These are phyloP conservation scores for Lasioglossum zephyrum DNA, from an alignment of 2,888 invertebrate species.

Conservation along the genomic window DNA sequence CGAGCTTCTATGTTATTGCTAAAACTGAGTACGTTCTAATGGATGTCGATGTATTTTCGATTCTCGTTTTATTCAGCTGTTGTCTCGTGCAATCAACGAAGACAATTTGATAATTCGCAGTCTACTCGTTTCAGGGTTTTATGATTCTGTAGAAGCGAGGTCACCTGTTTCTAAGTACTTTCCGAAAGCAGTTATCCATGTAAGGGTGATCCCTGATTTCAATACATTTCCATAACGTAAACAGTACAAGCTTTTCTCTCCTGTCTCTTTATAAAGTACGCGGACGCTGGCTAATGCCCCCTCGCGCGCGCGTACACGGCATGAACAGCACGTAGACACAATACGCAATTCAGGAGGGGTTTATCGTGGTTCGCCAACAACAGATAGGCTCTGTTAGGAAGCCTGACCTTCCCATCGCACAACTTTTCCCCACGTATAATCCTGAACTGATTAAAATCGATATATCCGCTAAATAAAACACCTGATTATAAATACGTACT, in stretches of 20 bases:
- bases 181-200: neutral
- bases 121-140: neutral
- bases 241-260: neutral
- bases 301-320: too few species aligned
- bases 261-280: too few species aligned
- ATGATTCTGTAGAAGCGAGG: too few species aligned
- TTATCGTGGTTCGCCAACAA: neutral
- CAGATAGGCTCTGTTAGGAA: neutral
- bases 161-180: neutral
- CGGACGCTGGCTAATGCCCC: neutral
- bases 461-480: neutral
- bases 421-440: neutral
- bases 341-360: neutral
- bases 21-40: too few species aligned
- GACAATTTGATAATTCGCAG: too few species aligned
- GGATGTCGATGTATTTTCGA: too few species aligned
- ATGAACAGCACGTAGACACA: neutral
- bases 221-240: conserved; percentile 3
- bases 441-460: neutral
- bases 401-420: neutral
- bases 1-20: neutral
- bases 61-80: too few species aligned
- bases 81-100: too few species aligned
- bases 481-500: neutral
- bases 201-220: neutral